Evolutionary conservation across 2,797 vertebrate genomes (phyloP).

Genomic region (Babyrousa celebensis): DNA sequence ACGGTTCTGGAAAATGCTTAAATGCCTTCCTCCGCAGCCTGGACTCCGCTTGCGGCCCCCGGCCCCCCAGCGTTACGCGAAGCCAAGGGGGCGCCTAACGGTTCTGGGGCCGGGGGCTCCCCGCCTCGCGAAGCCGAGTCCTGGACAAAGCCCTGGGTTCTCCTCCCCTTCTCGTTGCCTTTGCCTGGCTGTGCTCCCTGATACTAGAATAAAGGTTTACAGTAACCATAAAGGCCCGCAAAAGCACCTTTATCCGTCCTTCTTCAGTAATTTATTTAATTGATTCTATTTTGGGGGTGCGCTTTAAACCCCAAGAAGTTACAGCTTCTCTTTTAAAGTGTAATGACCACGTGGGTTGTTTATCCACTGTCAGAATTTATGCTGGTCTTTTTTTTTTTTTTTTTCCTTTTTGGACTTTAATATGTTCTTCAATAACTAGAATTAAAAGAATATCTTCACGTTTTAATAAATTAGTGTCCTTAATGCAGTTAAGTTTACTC

Average conservation of each 20-base stretch:
- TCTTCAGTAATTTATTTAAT: conserved; percentile 42
- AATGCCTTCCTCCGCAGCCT: background rate
- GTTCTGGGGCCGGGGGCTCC: background rate
- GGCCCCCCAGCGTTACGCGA: no score
- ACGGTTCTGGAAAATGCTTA: background rate
- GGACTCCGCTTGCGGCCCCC: no score
- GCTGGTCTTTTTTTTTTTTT: background rate
- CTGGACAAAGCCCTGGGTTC: background rate
- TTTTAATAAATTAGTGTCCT: conserved; percentile 42
- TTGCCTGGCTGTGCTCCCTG: background rate
- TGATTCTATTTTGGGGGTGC: background rate
- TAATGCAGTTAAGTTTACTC: conserved; percentile 58
- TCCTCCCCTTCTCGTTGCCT: background rate
- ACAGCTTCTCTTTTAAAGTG: background rate
- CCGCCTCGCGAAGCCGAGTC: conserved; percentile 46
- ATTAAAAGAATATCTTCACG: conserved; percentile 50
- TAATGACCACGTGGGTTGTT: background rate
- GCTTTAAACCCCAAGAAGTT: conserved; percentile 39
- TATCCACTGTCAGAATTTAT: conserved; percentile 30
- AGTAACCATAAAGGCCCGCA: background rate
- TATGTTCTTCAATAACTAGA: background rate
- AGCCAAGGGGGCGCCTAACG: conserved; percentile 8
- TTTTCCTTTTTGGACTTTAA: background rate
- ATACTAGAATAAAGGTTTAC: conserved; percentile 12
- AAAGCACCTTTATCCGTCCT: background rate